These are phyloP conservation scores for Redunca redunca DNA, from an alignment of 2,113 vertebrate species.

Conservation along the genomic window DNA sequence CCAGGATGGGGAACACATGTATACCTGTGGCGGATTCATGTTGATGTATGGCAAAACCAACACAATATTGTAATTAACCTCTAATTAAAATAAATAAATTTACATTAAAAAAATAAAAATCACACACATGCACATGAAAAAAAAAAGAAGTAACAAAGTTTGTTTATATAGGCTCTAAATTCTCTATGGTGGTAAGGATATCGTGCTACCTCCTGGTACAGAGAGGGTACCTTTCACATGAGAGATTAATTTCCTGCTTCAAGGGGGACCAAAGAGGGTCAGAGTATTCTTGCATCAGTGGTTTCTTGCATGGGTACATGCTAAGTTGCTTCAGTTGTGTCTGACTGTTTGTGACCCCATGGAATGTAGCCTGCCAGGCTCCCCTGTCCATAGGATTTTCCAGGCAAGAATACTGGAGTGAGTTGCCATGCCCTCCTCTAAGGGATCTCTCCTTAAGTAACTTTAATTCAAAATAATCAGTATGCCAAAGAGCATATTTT, in stretches of 20 bases:
- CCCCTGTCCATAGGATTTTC: background rate
- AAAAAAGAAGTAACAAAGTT: background rate
- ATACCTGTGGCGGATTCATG: no score
- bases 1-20: no score
- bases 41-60: no score
- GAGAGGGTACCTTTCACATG: background rate
- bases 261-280: background rate
- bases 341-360: background rate
- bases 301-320: background rate
- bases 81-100: no score
- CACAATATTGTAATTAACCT: no score
- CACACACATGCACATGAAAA: no score
- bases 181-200: background rate
- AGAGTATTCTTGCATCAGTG: background rate
- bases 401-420: background rate
- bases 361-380: background rate
- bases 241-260: background rate
- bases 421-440: background rate
- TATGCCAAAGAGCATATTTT: background rate
- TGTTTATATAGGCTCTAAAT: background rate
- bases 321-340: background rate
- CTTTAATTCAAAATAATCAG: background rate
- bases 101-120: no score
- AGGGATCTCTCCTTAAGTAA: background rate
- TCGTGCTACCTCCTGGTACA: background rate